Evolutionary conservation across 2,113 vertebrate genomes (phyloP), one percentile per base, ranked within the genome.

Genomic region (Casuarius casuarius): DNA sequence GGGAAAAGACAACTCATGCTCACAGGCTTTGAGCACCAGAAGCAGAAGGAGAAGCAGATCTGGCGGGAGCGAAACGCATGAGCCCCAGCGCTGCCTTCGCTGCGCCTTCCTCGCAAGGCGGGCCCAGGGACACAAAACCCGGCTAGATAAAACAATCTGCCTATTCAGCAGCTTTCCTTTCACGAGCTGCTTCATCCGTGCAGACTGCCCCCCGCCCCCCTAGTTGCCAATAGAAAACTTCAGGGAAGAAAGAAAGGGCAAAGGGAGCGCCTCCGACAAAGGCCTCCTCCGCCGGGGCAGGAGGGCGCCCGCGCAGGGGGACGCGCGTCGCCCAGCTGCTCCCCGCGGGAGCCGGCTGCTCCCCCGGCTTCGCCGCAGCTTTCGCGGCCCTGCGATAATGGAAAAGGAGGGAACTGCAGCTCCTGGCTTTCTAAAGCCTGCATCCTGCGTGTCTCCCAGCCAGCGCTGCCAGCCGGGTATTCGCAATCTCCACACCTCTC

Each of bases 111-210:
- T 92, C 66, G 81, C 80, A 94, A 77, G 73, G 35, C 23, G 44
- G 76, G 90, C 74, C 78, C 42, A 66, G 93, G 78, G 87, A 89
- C 73, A 93, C 91, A 97, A 97, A 97, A 84, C 82, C 77, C 85
- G 75, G 79, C 67, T 52, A 94, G 83, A 96, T 94, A 91, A 97
- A 96, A 97, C 87, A 95, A 96, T 79, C 51, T 96, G 87, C 77
- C 96, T 66, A 95, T 94, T 97, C 96, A 95, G 95, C 94, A 96
- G 95, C 87, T 95, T 96, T 95, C 92, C 84, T 95, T 96, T 93
- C 95, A 96, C 6, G 82, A 91, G 68, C 90, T 67, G 78, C 90
- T 90, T 94, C 95, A 84, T 93, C 94, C 96, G 95, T 95, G 78
- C 94, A 95, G 92, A 75, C 81, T 94, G 61, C 15, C 42, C 33